phyloP scores from a whole-genome alignment of 2,888 invertebrate genomes.

The Baccha elongata region DNA sequence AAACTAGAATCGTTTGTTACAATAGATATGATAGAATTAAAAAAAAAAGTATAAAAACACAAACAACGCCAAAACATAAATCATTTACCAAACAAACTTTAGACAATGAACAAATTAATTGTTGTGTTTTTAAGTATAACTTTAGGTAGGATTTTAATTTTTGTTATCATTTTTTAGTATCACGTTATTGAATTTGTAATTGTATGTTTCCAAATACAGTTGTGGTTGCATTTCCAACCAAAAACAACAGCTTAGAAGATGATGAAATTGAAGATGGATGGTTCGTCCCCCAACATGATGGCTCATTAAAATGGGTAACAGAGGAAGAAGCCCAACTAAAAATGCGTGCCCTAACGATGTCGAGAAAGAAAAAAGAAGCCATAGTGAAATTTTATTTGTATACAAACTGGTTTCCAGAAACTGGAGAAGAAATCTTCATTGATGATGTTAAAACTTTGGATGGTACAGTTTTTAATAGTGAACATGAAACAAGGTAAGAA shows the following conservation, averaged over 20 bases:
- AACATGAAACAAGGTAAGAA: not conserved
- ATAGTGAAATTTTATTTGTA: constrained; percentile 12
- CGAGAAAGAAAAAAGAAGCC: not conserved
- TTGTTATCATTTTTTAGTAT: too few species aligned
- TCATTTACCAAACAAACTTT: not conserved
- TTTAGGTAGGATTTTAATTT: not conserved
- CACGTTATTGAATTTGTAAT: too few species aligned
- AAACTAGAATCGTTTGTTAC: too few species aligned
- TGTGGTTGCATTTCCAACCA: constrained; percentile 3
- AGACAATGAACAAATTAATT: not conserved
- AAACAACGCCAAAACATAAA: not conserved
- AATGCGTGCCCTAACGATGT: not conserved
- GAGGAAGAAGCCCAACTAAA: constrained; percentile 56
- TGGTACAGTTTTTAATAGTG: not conserved
- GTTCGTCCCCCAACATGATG: constrained; percentile 76
- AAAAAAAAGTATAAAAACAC: too few species aligned
- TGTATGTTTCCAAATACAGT: too few species aligned
- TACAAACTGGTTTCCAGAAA: not conserved
- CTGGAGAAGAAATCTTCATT: not conserved
- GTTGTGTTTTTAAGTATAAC: not conserved
- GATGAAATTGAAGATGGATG: constrained; percentile 50
- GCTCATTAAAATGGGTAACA: constrained; percentile 73
- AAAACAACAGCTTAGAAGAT: not conserved
- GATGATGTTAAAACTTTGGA: not conserved
- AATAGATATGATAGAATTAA: too few species aligned